Evolutionary conservation across 1,140 invertebrate genomes (phyloP).

Genomic region (Pararge aegeria): DNA sequence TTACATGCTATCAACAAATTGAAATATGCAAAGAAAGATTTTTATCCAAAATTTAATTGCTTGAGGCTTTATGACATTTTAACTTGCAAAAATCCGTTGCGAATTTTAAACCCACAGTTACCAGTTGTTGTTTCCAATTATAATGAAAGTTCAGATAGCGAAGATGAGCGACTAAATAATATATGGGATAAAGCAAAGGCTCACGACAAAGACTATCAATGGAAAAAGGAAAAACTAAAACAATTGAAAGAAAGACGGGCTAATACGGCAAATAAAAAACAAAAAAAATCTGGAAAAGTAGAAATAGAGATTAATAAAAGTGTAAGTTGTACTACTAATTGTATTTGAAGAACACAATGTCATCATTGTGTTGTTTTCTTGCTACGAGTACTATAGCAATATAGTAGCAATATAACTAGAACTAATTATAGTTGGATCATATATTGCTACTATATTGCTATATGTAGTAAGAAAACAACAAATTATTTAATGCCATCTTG

Average conservation of each 20-base stretch:
- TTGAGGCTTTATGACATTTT: constrained; percentile 83
- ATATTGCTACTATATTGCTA: too few relatives aligned
- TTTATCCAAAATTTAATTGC: constrained; percentile 84
- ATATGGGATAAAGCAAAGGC: constrained; percentile 75
- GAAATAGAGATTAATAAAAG: constrained; percentile 57
- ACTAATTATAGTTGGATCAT: too few relatives aligned
- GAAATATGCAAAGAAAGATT: constrained; percentile 80
- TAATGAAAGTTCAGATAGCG: constrained; percentile 59
- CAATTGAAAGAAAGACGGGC: constrained; percentile 68
- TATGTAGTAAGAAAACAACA: too few relatives aligned
- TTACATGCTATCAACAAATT: constrained; percentile 84
- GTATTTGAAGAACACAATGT: background rate
- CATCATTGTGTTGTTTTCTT: too few relatives aligned
- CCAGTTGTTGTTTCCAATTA: constrained; percentile 39
- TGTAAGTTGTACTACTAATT: constrained; percentile 38
- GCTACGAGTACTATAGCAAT: too few relatives aligned
- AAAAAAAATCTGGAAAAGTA: constrained; percentile 39
- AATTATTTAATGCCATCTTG: too few relatives aligned
- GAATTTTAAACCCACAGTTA: constrained; percentile 74
- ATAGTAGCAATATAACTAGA: too few relatives aligned
- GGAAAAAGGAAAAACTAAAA: constrained; percentile 67
- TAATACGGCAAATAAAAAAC: constrained; percentile 52
- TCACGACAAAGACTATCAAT: constrained; percentile 71
- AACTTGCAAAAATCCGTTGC: constrained; percentile 73
- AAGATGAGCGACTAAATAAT: constrained; percentile 55